Conservation (phyloP, 2,797 vertebrate species). For the Morus bassanus region DNA sequence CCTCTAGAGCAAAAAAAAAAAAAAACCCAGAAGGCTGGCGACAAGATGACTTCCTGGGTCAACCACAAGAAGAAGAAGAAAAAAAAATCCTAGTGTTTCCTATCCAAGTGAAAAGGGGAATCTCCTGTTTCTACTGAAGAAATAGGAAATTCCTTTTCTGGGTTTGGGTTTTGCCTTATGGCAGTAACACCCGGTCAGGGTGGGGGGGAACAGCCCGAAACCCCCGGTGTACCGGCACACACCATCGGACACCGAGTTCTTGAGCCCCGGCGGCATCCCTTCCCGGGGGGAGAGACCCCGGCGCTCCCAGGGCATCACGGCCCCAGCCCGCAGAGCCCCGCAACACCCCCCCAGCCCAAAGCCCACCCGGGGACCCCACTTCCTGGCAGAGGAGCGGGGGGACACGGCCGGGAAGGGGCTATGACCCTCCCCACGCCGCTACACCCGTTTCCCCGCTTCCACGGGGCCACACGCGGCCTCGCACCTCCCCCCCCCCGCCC, state of each 20-base stretch:
- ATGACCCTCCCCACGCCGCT: not conserved
- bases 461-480: not conserved
- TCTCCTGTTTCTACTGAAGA: not conserved
- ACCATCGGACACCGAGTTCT: not conserved
- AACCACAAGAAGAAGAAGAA: not conserved
- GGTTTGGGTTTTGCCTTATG: not conserved
- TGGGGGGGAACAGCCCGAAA: not conserved
- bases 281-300: not conserved
- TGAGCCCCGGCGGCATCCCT: not conserved
- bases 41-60: conserved; percentile 66
- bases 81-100: conserved; percentile 46
- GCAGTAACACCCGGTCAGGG: not conserved
- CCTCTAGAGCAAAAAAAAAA: conserved; percentile 13
- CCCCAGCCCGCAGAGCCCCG: not conserved
- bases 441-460: not conserved
- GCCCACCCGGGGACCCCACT: not conserved
- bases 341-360: not conserved
- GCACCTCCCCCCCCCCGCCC: not conserved
- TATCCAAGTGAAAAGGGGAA: conserved; percentile 43
- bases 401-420: not conserved
- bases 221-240: not conserved
- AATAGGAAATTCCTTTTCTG: not conserved
- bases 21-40: not conserved
- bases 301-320: conserved; percentile 25
- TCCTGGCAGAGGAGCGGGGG: not conserved